phyloP scores from a whole-genome alignment of 53 echinoderm and acorn worm species.

The Holothuria leucospilota region DNA sequence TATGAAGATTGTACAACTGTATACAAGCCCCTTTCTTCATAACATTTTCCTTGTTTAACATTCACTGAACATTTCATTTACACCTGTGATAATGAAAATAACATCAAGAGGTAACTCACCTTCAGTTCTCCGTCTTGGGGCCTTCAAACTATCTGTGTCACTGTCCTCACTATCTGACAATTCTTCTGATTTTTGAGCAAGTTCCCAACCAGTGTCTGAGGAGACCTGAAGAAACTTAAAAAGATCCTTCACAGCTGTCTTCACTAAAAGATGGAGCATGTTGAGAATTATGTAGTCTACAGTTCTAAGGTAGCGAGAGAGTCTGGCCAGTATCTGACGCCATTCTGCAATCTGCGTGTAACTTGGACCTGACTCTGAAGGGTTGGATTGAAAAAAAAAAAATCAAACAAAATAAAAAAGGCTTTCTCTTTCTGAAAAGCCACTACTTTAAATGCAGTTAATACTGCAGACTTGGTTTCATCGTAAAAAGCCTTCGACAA shows the following conservation, averaged over 20 bases:
- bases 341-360: slow-evolving; percentile 99
- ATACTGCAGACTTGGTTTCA: too few species aligned
- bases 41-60: too few species aligned
- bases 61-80: too few species aligned
- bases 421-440: neutral
- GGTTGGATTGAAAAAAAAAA: neutral
- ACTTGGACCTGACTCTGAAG: slow-evolving; percentile 82
- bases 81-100: too few species aligned
- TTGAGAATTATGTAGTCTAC: slow-evolving; percentile 96
- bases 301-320: slow-evolving; percentile 89
- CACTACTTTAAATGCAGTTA: neutral
- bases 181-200: slow-evolving; percentile 51
- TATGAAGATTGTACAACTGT: too few species aligned
- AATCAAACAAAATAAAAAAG: neutral
- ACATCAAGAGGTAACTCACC: slow-evolving; percentile 47
- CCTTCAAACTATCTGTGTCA: slow-evolving; percentile 54
- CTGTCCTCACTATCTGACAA: slow-evolving; percentile 56
- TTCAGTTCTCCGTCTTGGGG: slow-evolving; percentile 58
- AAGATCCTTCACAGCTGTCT: slow-evolving; percentile 81
- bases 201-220: slow-evolving; percentile 71
- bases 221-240: slow-evolving; percentile 78
- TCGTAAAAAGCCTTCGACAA: too few species aligned
- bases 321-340: slow-evolving; percentile 83
- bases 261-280: slow-evolving; percentile 90
- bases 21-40: too few species aligned